Percentiles rank a stretch among this genome's conserved stretches.
These are phyloP conservation scores for Rousettus leschenaultii DNA, from an alignment of 2,113 vertebrate genomes.

Conservation along the genomic window DNA sequence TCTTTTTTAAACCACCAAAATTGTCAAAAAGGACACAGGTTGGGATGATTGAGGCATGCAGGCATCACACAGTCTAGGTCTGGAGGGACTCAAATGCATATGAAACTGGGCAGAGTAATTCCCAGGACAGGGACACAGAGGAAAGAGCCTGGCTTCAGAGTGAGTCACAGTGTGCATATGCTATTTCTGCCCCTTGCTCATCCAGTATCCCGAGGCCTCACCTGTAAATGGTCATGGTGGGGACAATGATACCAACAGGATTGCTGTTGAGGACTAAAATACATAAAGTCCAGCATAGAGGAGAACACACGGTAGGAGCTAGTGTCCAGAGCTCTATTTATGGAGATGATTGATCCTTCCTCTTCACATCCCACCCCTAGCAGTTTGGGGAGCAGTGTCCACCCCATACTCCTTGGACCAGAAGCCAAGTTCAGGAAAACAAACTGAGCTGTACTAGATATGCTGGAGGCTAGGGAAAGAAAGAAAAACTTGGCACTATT, in stretches of 20 bases:
- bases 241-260: background rate
- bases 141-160: background rate
- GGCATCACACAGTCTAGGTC: background rate
- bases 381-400: background rate
- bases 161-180: fast-evolving
- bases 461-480: background rate
- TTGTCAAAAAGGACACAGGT: background rate
- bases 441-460: background rate
- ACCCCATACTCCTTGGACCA: background rate
- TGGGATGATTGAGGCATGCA: background rate
- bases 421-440: background rate
- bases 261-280: background rate
- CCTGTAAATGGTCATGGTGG: background rate
- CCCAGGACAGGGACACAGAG: background rate
- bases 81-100: background rate
- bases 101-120: background rate
- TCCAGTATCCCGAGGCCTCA: background rate
- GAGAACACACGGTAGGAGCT: background rate
- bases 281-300: background rate
- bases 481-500: background rate
- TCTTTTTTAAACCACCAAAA: background rate
- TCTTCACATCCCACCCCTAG: background rate
- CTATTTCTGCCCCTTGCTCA: no score
- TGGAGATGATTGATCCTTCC: background rate
- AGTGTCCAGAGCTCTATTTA: background rate